Percentiles rank a stretch among this genome's conserved stretches.
These are phyloP conservation scores for Chrysotoxum bicinctum DNA, from an alignment of 2,888 invertebrate species.

Conservation along the genomic window DNA sequence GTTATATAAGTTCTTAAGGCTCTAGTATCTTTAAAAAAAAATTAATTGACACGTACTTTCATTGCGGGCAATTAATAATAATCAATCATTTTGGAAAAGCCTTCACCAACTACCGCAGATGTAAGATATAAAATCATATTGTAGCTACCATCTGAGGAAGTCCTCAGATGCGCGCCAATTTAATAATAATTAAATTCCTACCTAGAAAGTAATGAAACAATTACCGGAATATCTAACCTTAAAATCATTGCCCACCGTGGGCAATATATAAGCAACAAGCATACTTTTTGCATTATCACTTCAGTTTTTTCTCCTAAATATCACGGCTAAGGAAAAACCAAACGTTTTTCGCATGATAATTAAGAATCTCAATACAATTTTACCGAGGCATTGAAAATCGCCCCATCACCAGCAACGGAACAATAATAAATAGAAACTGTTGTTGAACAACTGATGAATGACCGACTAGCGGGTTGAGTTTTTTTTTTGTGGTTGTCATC, in stretches of 20 bases:
- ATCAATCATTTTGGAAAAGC: conserved; percentile 19
- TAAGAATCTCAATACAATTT: conserved; percentile 25
- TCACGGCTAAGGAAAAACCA: not conserved
- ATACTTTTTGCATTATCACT: not conserved
- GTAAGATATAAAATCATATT: not conserved
- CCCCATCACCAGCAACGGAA: conserved; percentile 37
- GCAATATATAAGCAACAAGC: not conserved
- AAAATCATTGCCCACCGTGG: conserved; percentile 31
- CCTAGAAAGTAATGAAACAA: conserved; percentile 52
- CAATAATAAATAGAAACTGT: conserved; percentile 67
- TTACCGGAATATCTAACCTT: conserved; percentile 27
- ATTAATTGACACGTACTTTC: not conserved
- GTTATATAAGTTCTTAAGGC: no score
- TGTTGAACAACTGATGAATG: conserved; percentile 47
- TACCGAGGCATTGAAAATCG: conserved; percentile 51
- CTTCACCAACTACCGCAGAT: not conserved
- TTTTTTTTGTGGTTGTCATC: no score
- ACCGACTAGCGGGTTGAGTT: conserved; percentile 52
- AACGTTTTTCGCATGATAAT: conserved; percentile 53
- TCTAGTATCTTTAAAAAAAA: no score
- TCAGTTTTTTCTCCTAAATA: not conserved
- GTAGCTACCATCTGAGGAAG: not conserved
- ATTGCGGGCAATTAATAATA: conserved; percentile 38
- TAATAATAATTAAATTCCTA: conserved; percentile 42
- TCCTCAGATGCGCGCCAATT: conserved; percentile 17